phyloP scores from a whole-genome alignment of 2,113 vertebrate species.

The Cryptomyrus ogoouensis region DNA sequence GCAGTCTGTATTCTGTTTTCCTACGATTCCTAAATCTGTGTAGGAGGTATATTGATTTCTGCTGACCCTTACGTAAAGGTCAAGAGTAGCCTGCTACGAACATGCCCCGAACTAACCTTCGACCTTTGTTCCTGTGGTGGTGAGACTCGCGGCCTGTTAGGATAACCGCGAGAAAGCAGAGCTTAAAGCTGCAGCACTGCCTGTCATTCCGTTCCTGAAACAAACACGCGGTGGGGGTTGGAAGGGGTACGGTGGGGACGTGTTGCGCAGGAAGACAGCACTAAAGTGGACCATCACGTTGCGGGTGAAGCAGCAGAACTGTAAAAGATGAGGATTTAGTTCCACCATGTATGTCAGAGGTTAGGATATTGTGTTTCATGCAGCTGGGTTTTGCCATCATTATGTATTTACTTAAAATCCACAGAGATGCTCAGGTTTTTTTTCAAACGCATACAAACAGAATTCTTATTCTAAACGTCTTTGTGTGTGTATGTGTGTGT shows the following conservation, averaged over 20 bases:
- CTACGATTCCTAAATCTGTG: conserved; percentile 1
- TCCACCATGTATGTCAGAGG: background rate
- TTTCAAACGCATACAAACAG: background rate
- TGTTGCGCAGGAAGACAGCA: background rate
- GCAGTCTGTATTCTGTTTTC: background rate
- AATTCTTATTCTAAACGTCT: background rate
- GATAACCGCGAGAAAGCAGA: background rate
- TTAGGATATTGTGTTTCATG: background rate
- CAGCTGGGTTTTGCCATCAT: background rate
- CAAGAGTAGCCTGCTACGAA: background rate
- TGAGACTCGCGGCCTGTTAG: background rate
- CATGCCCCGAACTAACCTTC: conserved; percentile 11
- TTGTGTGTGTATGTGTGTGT: background rate
- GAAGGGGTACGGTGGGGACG: background rate
- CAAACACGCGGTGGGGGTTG: background rate
- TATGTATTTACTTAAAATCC: background rate
- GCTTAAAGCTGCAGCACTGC: background rate
- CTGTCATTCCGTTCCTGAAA: background rate
- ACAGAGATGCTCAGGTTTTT: background rate
- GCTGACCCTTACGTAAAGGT: conserved; percentile 2
- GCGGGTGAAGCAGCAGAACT: background rate
- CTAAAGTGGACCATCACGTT: background rate
- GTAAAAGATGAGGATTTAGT: too few relatives aligned
- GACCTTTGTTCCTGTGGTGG: conserved; percentile 16
- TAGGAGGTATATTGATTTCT: conserved; percentile 20